These are phyloP conservation scores for Cyanistes caeruleus DNA, from an alignment of 2,113 vertebrate species.

Conservation along the genomic window DNA sequence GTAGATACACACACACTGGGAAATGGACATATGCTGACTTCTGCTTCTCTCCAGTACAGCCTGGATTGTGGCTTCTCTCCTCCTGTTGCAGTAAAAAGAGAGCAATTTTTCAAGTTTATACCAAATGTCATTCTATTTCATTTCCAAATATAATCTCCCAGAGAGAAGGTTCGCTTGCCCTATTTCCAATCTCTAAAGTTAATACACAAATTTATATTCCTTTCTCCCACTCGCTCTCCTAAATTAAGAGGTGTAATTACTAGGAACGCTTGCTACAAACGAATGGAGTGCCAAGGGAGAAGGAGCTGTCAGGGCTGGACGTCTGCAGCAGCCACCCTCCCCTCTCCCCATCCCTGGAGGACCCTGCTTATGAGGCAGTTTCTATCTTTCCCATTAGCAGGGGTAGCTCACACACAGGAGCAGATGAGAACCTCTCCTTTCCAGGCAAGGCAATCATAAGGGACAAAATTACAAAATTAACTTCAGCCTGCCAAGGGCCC, in stretches of 20 bases:
- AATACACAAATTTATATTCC: conserved; percentile 73
- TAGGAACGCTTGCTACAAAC: conserved; percentile 54
- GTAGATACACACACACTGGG: neutral
- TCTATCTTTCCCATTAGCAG: conserved; percentile 32
- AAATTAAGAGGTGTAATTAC: conserved; percentile 74
- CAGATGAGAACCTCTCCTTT: neutral
- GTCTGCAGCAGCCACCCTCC: conserved; percentile 26
- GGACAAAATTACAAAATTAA: neutral
- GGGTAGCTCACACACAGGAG: neutral
- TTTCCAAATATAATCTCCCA: conserved; percentile 64
- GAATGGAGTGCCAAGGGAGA: conserved; percentile 48
- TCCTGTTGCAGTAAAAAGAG: conserved; percentile 56
- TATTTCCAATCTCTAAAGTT: conserved; percentile 68
- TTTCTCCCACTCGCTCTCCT: conserved; percentile 70
- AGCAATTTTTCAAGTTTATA: conserved; percentile 70
- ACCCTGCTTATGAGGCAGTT: conserved; percentile 36
- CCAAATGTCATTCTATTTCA: conserved; percentile 64
- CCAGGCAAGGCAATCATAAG: neutral
- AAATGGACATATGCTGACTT: conserved; percentile 58
- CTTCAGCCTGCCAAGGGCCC: neutral
- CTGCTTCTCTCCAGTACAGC: conserved; percentile 19
- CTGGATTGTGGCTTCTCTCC: conserved; percentile 38
- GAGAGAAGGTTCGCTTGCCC: conserved; percentile 59
- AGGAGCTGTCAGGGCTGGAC: conserved; percentile 38
- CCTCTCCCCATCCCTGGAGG: conserved; percentile 3